These are phyloP conservation scores for Parelbella ahira DNA, from an alignment of 2,888 invertebrate genomes.

Conservation along the genomic window DNA sequence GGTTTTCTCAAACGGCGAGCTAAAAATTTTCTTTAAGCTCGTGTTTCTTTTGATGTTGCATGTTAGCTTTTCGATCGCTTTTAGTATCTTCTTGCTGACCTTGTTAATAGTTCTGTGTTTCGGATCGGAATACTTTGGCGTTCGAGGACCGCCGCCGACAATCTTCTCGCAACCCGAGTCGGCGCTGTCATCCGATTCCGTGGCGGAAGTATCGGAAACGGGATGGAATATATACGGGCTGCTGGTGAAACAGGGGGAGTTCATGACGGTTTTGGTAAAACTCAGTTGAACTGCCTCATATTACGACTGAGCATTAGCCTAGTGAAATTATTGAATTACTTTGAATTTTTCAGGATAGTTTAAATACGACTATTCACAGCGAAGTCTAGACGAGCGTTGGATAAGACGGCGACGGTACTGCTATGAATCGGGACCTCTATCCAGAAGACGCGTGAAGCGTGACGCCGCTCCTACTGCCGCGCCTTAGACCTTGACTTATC, in stretches of 20 bases:
- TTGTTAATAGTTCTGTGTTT: conserved; percentile 73
- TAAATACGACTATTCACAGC: conserved; percentile 45
- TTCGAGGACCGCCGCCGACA: conserved; percentile 61
- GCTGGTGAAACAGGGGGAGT: conserved; percentile 62
- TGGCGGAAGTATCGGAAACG: conserved; percentile 68
- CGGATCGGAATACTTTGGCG: conserved; percentile 68
- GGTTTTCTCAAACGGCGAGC: conserved; percentile 29
- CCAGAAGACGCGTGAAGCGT: conserved; percentile 49
- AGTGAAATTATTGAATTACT: too few species aligned
- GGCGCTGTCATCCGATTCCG: conserved; percentile 68
- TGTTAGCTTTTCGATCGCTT: conserved; percentile 66
- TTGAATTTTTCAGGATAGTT: neutral
- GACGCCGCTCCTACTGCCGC: conserved; percentile 57
- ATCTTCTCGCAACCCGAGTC: conserved; percentile 66
- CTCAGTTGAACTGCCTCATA: too few species aligned
- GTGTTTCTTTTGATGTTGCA: conserved; percentile 63
- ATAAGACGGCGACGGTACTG: conserved; percentile 57
- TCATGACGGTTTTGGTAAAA: conserved; percentile 41
- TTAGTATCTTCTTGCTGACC: conserved; percentile 73
- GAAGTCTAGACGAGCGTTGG: conserved; percentile 52
- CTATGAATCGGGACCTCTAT: conserved; percentile 46
- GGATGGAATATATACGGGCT: conserved; percentile 71
- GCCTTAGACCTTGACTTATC: conserved; percentile 65
- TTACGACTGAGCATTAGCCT: too few species aligned
- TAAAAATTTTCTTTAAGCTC: conserved; percentile 43